Evolutionary conservation across 2,113 vertebrate genomes (phyloP).

Genomic region (Tor tambroides): DNA sequence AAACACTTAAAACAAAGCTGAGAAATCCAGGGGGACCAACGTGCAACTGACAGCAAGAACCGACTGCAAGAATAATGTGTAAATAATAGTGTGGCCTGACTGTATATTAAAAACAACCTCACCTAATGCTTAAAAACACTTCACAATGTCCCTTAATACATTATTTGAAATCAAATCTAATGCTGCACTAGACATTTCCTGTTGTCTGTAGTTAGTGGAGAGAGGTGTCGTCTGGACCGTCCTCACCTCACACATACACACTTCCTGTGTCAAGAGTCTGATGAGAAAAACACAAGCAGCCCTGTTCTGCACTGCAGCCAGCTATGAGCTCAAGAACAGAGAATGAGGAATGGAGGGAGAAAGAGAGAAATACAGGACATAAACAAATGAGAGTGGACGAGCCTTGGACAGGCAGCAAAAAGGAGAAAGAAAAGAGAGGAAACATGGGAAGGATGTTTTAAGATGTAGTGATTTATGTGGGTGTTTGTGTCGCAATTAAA

Average conservation of each 20-base stretch:
- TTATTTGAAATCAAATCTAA: conserved; percentile 15
- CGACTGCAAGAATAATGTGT: conserved; percentile 5
- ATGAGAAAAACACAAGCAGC: conserved; percentile 59
- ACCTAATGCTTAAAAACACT: neutral
- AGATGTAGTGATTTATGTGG: neutral
- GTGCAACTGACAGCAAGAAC: conserved; percentile 10
- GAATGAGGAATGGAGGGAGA: conserved; percentile 29
- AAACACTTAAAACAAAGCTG: conserved; percentile 12
- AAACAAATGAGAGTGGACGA: conserved; percentile 21
- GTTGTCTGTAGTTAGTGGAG: neutral
- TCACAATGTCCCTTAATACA: neutral
- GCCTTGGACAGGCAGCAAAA: conserved; percentile 17
- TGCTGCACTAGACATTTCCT: neutral
- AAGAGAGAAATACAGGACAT: conserved; percentile 18
- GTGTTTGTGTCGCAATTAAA: neutral
- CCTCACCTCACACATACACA: conserved; percentile 46
- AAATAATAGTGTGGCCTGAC: neutral
- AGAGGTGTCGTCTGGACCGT: conserved; percentile 40
- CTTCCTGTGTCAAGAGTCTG: conserved; percentile 46
- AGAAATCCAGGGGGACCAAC: neutral
- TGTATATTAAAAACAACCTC: neutral
- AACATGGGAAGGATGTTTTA: conserved; percentile 17
- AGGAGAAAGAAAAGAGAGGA: conserved; percentile 1
- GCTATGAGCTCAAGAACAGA: conserved; percentile 32
- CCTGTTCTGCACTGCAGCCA: conserved; percentile 37